Evolutionary conservation across 2,888 invertebrate genomes (phyloP), one percentile per base, ranked within the genome.

Genomic region (Oligia fasciuncula): DNA sequence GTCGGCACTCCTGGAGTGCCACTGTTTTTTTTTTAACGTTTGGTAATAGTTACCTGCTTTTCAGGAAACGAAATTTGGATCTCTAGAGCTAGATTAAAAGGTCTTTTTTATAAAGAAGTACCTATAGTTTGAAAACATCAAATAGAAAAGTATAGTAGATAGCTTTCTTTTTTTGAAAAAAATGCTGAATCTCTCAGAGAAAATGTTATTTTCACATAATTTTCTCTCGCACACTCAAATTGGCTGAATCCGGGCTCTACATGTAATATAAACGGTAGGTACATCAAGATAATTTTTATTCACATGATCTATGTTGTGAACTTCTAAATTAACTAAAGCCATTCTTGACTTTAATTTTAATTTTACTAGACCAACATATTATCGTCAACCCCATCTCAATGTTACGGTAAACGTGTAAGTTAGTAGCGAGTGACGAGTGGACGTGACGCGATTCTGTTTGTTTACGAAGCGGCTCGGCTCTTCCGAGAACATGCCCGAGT

Each of bases 381-480:
- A 70, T 19, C 11, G 91, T 4, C 94, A 95, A 80, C 95, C 96
- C 94, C 95, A 92, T 73, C 66, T 81, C 79, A 81, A 87, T 87
- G 92, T 93, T 94, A 94, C 94, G 92, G 93, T 94, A 93, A 93
- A 94, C 92, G 96, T 96, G 96, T 96, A 96, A 97, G 95, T 93
- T 94, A 95, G 96, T 96, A 96, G 96, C 96, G 89, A 94, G 93
- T 93, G 93, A 91, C 90, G 91, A 93, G 93, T 93, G 93, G 93
- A 94, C 95, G 96, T 95, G 95, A 94, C 93, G 93, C 90, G 94
- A 93, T 93, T 95, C 91, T 96, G 95, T 96, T 96, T 96, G 96
- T 95, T 96, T 96, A 92, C 93, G 89, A 87, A 90, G 89, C 86
- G 88, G 83, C 85, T 76, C 68, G 54, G 84, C 82, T 86, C 91